Evolutionary conservation across 2,797 vertebrate species (phyloP).

Genomic region (Sebastes steindachneri): DNA sequence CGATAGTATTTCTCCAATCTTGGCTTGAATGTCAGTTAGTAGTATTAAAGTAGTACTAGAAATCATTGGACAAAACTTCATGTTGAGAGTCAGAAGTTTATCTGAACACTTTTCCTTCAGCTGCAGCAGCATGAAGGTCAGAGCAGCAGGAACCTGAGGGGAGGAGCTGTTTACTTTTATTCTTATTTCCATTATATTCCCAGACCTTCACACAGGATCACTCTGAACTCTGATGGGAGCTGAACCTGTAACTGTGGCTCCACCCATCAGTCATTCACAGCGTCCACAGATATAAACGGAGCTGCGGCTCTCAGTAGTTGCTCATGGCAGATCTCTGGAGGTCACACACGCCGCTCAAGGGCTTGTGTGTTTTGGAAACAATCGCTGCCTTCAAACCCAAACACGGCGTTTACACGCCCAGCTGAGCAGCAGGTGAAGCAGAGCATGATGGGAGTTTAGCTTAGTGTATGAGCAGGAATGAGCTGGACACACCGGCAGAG

Average conservation of each 20-base stretch:
- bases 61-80: neutral
- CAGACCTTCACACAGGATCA: neutral
- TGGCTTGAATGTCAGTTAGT: neutral
- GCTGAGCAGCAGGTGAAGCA: constrained; percentile 1
- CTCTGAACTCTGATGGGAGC: neutral
- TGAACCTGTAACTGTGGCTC: neutral
- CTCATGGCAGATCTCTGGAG: neutral
- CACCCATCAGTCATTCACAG: neutral
- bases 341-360: neutral
- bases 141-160: neutral
- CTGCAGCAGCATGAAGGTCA: neutral
- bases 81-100: too few relatives aligned
- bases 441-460: neutral
- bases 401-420: neutral
- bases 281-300: neutral
- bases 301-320: neutral
- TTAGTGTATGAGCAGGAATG: neutral
- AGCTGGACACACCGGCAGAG: neutral
- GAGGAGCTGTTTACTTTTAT: neutral
- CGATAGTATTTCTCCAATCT: too few relatives aligned
- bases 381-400: constrained; percentile 8
- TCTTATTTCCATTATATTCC: neutral
- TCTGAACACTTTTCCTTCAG: neutral
- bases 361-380: constrained; percentile 50
- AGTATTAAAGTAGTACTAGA: neutral